Evolutionary conservation across 2,888 invertebrate genomes (phyloP).

Genomic region (Busseola fusca): DNA sequence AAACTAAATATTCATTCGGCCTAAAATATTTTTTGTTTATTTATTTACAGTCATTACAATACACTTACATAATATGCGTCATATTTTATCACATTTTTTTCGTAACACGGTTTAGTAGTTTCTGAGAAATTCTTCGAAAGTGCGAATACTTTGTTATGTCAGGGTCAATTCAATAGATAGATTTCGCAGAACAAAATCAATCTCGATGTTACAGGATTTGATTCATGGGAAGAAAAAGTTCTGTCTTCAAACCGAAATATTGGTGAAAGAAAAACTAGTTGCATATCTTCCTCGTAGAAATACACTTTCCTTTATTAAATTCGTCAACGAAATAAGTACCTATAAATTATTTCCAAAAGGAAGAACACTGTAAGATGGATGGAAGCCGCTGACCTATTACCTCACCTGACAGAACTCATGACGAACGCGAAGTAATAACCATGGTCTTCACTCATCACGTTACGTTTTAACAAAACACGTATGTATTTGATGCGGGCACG

Average conservation of each 20-base stretch:
- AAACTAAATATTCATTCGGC: conserved; percentile 19
- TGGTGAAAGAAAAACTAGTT: too few relatives aligned
- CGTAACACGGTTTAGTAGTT: background rate
- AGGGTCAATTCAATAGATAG: background rate
- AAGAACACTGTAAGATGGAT: background rate
- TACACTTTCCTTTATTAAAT: too few relatives aligned
- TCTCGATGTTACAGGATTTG: too few relatives aligned
- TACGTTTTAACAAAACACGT: conserved; percentile 29
- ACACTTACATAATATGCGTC: conserved; percentile 28
- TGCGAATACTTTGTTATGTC: background rate
- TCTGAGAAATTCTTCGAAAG: background rate
- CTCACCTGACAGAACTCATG: conserved; percentile 10
- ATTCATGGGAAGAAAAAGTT: too few relatives aligned
- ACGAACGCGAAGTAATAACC: conserved; percentile 11
- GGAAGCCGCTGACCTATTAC: background rate
- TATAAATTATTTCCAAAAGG: background rate
- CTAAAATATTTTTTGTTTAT: conserved; percentile 10
- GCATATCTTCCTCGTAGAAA: too few relatives aligned
- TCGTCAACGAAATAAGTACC: too few relatives aligned
- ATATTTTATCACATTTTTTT: background rate
- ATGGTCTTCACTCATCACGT: background rate
- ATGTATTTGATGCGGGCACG: conserved; percentile 21
- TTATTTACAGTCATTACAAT: conserved; percentile 28
- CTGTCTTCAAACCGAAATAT: too few relatives aligned
- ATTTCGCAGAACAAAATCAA: too few relatives aligned